Evolutionary conservation across 2,888 invertebrate genomes (phyloP).

Genomic region (Calameuta filiformis): DNA sequence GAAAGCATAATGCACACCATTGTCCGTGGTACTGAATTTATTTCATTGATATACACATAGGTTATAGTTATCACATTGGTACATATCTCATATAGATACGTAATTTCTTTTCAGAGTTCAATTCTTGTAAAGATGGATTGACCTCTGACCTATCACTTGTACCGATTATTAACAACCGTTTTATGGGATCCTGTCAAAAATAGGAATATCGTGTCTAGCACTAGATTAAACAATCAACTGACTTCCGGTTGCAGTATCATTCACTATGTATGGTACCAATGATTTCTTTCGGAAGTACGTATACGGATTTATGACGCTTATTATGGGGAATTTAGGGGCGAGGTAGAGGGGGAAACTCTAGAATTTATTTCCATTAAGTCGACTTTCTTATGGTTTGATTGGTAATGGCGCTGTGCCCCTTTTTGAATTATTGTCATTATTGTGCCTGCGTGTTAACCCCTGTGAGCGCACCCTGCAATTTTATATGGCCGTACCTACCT

Average conservation of each 20-base stretch:
- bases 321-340: not conserved
- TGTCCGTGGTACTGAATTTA: not conserved
- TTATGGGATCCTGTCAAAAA: not conserved
- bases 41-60: not conserved
- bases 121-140: not conserved
- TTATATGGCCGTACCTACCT: not conserved
- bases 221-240: not conserved
- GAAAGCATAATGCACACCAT: not conserved
- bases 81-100: not conserved
- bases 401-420: not conserved
- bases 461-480: not conserved
- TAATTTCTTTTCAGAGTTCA: not conserved
- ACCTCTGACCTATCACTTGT: not conserved
- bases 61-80: too few relatives aligned
- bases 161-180: not conserved
- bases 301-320: not conserved
- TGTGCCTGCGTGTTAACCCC: not conserved
- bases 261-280: not conserved
- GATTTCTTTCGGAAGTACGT: not conserved
- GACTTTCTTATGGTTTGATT: not conserved
- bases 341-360: not conserved
- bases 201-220: not conserved
- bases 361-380: not conserved
- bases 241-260: not conserved
- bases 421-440: not conserved